A percentile compares a stretch with the other conserved stretches of the same genome.
Evolutionary conservation across 2,113 vertebrate genomes (phyloP).

Genomic region (Notarius lentiginosus): DNA sequence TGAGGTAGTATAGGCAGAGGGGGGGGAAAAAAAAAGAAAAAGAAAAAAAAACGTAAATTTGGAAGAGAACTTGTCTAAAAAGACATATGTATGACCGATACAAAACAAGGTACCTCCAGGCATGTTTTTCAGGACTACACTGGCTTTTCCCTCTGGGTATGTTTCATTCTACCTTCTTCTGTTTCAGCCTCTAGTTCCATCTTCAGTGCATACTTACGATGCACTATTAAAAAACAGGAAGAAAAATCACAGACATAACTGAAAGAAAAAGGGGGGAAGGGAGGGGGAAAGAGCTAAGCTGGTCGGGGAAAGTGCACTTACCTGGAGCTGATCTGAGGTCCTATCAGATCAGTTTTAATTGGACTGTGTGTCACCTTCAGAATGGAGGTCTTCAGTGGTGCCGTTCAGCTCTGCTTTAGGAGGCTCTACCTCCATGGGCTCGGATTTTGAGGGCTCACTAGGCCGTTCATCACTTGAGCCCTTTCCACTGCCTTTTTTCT

Average conservation of each 20-base stretch:
- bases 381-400: conserved; percentile 96
- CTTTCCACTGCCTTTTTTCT: conserved; percentile 89
- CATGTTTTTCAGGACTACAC: conserved; percentile 99
- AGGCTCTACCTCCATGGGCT: conserved; percentile 88
- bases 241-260: conserved; percentile 72
- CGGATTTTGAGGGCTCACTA: conserved; percentile 82
- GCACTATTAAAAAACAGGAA: conserved; percentile 97
- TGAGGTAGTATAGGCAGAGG: conserved; percentile 54
- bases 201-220: conserved; percentile 99
- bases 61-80: conserved; percentile 66
- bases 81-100: conserved; percentile 73
- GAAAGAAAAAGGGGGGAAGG: conserved; percentile 82
- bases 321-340: conserved; percentile 99
- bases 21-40: neutral
- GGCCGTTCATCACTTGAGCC: conserved; percentile 84
- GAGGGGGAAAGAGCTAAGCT: conserved; percentile 79
- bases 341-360: conserved; percentile 99
- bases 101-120: conserved; percentile 96
- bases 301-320: conserved; percentile 88
- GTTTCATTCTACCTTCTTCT: conserved; percentile 91
- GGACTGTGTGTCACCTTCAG: conserved; percentile 99
- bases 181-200: conserved; percentile 94
- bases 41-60: conserved; percentile 60
- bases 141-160: conserved; percentile 97
- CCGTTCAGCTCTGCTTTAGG: conserved; percentile 91